These are phyloP conservation scores for Cydia splendana DNA, from an alignment of 1,140 invertebrate species.

Conservation along the genomic window DNA sequence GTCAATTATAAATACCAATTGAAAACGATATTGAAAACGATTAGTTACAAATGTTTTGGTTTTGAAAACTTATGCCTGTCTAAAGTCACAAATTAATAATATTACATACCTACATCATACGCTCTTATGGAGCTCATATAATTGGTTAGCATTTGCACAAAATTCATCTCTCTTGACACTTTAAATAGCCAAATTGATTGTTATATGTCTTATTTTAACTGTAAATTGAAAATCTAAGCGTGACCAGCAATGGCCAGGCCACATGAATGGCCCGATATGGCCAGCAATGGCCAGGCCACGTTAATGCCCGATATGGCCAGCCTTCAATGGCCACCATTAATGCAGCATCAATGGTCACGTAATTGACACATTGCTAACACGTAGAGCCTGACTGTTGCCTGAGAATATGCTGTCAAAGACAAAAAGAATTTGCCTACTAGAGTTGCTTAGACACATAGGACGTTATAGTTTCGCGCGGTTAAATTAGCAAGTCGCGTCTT, in stretches of 20 bases:
- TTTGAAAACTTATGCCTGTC: too few species aligned
- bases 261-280: slow-evolving; percentile 13
- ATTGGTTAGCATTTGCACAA: too few species aligned
- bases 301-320: slow-evolving; percentile 12
- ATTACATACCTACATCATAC: too few species aligned
- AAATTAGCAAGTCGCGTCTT: slow-evolving; percentile 7
- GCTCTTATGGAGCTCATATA: too few species aligned
- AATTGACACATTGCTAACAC: slow-evolving; percentile 16
- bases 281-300: not conserved
- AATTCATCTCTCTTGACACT: too few species aligned
- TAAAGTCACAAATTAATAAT: too few species aligned
- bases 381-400: not conserved
- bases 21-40: too few species aligned
- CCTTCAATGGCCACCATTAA: slow-evolving; percentile 3
- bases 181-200: too few species aligned
- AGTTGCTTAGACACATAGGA: not conserved
- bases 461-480: not conserved
- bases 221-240: not conserved
- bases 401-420: not conserved
- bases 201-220: not conserved
- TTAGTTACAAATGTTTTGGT: too few species aligned
- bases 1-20: too few species aligned
- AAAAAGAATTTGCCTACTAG: not conserved
- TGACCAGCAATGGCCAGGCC: not conserved
- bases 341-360: slow-evolving; percentile 20